A percentile compares a stretch with the other conserved stretches of the same genome.
phyloP scores from a whole-genome alignment of 2,888 invertebrate species.

The Digitonthophagus gazella region DNA sequence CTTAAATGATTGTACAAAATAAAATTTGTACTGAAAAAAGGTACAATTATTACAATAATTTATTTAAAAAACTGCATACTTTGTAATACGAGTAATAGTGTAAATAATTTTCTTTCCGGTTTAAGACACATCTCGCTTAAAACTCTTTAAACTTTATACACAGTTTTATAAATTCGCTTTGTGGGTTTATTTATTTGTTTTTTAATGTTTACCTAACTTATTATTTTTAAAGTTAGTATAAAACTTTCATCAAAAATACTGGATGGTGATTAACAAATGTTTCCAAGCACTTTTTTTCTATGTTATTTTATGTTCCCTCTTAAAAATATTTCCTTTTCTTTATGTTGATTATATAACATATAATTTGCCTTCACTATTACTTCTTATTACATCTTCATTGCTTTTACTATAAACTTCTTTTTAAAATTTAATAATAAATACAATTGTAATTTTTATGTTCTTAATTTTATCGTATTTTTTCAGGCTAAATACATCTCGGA shows the following conservation, averaged over 20 bases:
- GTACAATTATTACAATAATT: conserved; percentile 6
- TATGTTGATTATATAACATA: not conserved
- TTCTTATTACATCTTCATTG: not conserved
- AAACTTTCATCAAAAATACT: not conserved
- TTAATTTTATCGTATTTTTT: conserved; percentile 12
- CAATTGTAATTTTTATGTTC: not conserved
- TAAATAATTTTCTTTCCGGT: not conserved
- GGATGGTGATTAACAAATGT: not conserved
- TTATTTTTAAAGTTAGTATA: not conserved
- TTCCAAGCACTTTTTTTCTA: not conserved
- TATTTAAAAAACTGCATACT: not conserved
- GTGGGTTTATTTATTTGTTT: not conserved
- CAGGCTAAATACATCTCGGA: conserved; percentile 24
- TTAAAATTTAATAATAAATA: not conserved
- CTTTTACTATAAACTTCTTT: conserved; percentile 2
- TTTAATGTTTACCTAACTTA: too few species aligned
- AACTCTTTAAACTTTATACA: not conserved
- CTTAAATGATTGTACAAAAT: conserved; percentile 19
- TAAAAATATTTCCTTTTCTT: too few species aligned
- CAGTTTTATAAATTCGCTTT: not conserved
- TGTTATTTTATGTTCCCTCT: too few species aligned
- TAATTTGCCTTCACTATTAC: not conserved
- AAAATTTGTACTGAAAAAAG: conserved; percentile 2
- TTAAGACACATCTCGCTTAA: not conserved
- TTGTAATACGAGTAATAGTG: not conserved